Evolutionary conservation across 2,113 vertebrate species (phyloP).

Genomic region (Hylia prasina): DNA sequence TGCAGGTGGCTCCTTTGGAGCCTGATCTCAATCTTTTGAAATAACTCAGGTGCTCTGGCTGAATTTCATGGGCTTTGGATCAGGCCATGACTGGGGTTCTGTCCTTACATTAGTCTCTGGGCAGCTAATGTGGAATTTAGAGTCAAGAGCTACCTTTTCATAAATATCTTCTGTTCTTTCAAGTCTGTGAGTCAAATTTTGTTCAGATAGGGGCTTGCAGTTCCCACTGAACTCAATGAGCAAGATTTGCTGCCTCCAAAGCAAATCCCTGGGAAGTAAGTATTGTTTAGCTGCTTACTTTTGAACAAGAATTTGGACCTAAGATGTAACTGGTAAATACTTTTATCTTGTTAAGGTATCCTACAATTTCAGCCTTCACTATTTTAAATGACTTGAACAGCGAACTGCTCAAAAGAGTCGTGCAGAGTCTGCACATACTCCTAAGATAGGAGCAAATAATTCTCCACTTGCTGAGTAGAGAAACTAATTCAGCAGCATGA

Average conservation of each 20-base stretch:
- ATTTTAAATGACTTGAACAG: neutral
- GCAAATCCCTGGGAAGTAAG: neutral
- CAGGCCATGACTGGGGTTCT: neutral
- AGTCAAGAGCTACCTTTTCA: neutral
- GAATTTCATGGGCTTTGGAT: neutral
- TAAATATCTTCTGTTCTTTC: neutral
- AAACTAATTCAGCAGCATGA: neutral
- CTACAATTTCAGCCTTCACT: neutral
- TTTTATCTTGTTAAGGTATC: neutral
- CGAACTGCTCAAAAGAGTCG: neutral
- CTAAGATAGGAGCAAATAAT: neutral
- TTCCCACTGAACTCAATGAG: neutral
- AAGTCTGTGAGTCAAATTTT: neutral
- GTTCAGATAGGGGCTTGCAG: neutral
- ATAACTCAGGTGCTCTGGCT: neutral
- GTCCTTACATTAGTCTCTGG: neutral
- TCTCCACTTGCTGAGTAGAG: neutral
- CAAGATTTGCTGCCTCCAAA: neutral
- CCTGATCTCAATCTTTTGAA: neutral
- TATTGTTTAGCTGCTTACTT: neutral
- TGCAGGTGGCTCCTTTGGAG: neutral
- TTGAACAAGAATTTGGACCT: neutral
- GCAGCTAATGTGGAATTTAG: neutral
- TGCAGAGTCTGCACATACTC: fast-evolving
- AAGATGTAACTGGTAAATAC: neutral